Percentiles rank a stretch among this genome's conserved stretches.
phyloP scores from a whole-genome alignment of 1,140 invertebrate species.

The Drosophila setifemur region DNA sequence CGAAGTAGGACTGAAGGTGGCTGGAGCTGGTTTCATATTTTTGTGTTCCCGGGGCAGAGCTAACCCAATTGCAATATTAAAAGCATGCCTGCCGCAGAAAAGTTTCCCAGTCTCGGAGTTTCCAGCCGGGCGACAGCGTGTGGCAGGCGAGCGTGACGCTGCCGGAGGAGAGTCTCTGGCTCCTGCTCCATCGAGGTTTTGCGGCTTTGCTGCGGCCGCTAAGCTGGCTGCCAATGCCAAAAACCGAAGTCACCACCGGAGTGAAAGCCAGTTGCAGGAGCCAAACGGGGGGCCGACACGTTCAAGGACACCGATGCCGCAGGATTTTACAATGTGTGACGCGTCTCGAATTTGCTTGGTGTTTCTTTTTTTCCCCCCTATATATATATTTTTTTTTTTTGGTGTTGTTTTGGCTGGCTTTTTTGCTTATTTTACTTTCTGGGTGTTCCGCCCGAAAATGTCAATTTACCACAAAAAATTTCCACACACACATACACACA shows the following conservation, averaged over 20 bases:
- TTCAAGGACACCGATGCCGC: conserved; percentile 65
- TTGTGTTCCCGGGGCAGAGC: conserved; percentile 21
- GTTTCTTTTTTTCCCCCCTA: conserved; percentile 12
- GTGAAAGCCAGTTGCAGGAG: conserved; percentile 19
- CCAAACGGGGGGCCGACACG: conserved; percentile 38
- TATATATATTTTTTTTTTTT: conserved; percentile 3
- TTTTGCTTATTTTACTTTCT: conserved; percentile 34
- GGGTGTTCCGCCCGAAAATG: conserved; percentile 45
- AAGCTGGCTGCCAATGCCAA: conserved; percentile 58
- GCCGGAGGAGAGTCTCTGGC: conserved; percentile 13
- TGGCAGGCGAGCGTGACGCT: conserved; percentile 65
- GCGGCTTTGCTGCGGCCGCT: conserved; percentile 58
- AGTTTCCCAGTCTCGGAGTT: conserved; percentile 28
- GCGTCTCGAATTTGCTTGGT: conserved; percentile 55
- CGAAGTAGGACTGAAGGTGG: neutral
- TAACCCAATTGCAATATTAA: conserved; percentile 79
- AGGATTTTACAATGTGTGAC: conserved; percentile 65
- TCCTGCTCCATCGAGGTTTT: conserved; percentile 44
- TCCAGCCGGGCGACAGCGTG: conserved; percentile 51
- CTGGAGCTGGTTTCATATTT: conserved; percentile 38
- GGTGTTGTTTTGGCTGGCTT: conserved; percentile 13
- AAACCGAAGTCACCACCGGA: neutral
- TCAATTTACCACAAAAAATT: conserved; percentile 61
- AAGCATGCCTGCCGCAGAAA: conserved; percentile 61
- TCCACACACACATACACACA: conserved; percentile 13